Evolutionary conservation across 2,888 invertebrate genomes (phyloP).

Genomic region (Xestia c-nigrum): DNA sequence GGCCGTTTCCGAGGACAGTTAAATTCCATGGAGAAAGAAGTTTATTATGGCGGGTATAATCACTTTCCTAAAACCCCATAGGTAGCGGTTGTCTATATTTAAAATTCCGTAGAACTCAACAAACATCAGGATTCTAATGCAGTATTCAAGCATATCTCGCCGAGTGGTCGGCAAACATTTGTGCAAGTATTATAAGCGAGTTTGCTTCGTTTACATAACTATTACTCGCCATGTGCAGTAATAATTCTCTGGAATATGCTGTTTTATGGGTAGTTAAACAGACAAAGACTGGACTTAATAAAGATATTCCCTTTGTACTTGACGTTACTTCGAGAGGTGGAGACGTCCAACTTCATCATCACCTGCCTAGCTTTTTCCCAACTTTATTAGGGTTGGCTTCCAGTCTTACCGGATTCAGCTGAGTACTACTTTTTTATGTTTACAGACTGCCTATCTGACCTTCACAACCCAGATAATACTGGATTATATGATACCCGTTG

Average conservation of each 20-base stretch:
- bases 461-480: too few species aligned
- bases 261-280: neutral
- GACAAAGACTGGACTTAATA: neutral
- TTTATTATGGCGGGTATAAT: neutral
- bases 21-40: too few species aligned
- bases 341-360: too few species aligned
- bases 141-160: neutral
- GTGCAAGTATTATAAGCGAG: neutral
- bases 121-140: constrained; percentile 7
- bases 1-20: too few species aligned
- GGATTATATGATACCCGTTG: too few species aligned
- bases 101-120: neutral
- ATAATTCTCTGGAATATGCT: neutral
- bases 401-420: too few species aligned
- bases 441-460: too few species aligned
- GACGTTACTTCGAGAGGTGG: neutral
- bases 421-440: too few species aligned
- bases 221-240: neutral
- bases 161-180: constrained; percentile 1
- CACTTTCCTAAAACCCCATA: neutral
- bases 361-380: too few species aligned
- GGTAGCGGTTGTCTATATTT: neutral
- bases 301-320: neutral
- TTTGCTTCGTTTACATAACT: constrained; percentile 6
- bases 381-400: too few species aligned